A percentile compares a stretch with the other conserved stretches of the same genome.
phyloP scores from a whole-genome alignment of 2,888 invertebrate genomes.

The Caenorhabditis auriculariae region DNA sequence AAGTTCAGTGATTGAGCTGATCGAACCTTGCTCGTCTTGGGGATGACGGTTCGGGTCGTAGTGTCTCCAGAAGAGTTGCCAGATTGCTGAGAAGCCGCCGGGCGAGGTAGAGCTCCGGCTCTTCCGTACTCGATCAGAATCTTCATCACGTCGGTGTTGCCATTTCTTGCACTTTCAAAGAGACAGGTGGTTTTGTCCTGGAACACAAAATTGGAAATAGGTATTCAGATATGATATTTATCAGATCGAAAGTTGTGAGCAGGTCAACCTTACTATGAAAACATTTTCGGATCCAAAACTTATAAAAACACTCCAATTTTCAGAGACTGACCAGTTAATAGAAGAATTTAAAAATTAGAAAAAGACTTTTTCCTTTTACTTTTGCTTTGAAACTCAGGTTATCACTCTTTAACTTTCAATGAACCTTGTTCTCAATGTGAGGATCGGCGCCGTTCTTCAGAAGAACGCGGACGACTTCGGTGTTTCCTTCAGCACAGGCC shows the following conservation, averaged over 20 bases:
- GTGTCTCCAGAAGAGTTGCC: conserved; percentile 8
- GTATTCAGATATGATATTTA: too few relatives aligned
- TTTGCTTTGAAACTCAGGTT: neutral
- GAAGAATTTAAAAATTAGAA: too few relatives aligned
- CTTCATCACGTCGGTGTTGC: conserved; percentile 92
- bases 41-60: neutral
- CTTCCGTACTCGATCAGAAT: conserved; percentile 76
- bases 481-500: conserved; percentile 90
- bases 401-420: neutral
- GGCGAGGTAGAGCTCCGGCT: conserved; percentile 7
- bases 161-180: conserved; percentile 96
- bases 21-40: conserved; percentile 2
- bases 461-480: conserved; percentile 86
- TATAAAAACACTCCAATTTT: too few relatives aligned
- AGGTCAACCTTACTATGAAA: too few relatives aligned
- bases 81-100: too few relatives aligned
- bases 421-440: conserved; percentile 86
- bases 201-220: too few relatives aligned
- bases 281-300: too few relatives aligned
- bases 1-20: neutral
- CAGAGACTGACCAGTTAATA: too few relatives aligned
- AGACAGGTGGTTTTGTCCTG: conserved; percentile 95
- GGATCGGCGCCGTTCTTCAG: conserved; percentile 90
- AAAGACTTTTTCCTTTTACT: too few relatives aligned
- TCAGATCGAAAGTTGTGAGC: too few relatives aligned